phyloP scores from a whole-genome alignment of 2,113 vertebrate genomes.

The Triplophysa rosa region DNA sequence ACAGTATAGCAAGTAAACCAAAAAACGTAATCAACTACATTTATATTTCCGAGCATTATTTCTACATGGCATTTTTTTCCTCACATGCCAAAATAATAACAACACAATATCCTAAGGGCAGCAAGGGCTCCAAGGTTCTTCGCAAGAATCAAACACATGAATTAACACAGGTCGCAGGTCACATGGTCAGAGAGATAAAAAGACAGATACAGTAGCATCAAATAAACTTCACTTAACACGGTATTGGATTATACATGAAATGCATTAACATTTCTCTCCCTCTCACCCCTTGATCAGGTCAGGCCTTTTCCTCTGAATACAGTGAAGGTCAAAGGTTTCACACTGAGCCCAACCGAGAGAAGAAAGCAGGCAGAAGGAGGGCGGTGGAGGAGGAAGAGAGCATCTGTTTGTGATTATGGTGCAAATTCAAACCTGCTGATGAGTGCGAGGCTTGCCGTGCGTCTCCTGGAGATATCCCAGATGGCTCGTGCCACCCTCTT shows the following conservation, averaged over 20 bases:
- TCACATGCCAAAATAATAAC: no score
- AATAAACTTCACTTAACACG: slow-evolving; percentile 15
- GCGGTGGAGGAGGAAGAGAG: slow-evolving; percentile 51
- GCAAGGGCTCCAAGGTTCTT: no score
- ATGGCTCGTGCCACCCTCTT: slow-evolving; percentile 71
- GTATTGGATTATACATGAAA: slow-evolving; percentile 32
- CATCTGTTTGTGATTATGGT: slow-evolving; percentile 61
- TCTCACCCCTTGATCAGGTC: slow-evolving; percentile 44
- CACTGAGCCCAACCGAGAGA: slow-evolving; percentile 45
- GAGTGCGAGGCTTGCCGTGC: slow-evolving; percentile 60
- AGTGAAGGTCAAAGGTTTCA: slow-evolving; percentile 57
- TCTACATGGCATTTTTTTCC: no score
- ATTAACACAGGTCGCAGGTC: background rate
- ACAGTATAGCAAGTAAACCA: no score
- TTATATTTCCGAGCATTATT: no score
- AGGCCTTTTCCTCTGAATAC: slow-evolving; percentile 47
- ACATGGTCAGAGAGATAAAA: slow-evolving; percentile 5
- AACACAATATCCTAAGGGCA: background rate
- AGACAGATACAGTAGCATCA: slow-evolving; percentile 12
- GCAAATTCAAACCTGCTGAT: slow-evolving; percentile 61
- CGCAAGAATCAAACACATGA: background rate
- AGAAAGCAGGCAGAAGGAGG: slow-evolving; percentile 49
- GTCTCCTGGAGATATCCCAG: slow-evolving; percentile 77
- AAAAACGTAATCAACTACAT: no score
- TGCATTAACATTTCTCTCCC: background rate